Percentiles rank a stretch among this genome's conserved stretches.
phyloP scores from a whole-genome alignment of 2,888 invertebrate genomes.

The Drosophila anomalata region DNA sequence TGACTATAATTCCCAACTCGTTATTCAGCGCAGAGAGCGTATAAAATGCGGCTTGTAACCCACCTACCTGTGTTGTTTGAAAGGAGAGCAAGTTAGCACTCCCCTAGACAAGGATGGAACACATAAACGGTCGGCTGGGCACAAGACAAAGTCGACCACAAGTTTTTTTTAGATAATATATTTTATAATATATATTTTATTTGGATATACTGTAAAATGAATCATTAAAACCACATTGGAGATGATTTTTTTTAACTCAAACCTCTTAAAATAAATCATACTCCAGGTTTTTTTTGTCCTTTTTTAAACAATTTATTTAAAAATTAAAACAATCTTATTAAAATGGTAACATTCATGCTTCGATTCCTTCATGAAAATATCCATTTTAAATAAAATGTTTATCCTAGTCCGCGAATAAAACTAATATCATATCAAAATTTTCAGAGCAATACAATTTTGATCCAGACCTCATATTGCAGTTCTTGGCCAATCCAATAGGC shows the following conservation, averaged over 20 bases:
- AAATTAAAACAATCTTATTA: neutral
- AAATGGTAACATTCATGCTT: neutral
- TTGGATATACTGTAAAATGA: too few relatives aligned
- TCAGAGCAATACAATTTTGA: neutral
- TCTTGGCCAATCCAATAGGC: neutral
- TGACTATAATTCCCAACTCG: constrained; percentile 69
- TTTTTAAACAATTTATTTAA: neutral
- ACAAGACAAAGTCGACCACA: constrained; percentile 81
- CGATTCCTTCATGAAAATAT: neutral
- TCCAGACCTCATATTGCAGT: neutral
- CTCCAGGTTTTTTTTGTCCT: neutral
- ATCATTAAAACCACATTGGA: too few relatives aligned
- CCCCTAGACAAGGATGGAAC: constrained; percentile 98
- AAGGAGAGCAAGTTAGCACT: constrained; percentile 99
- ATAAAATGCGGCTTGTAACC: constrained; percentile 34
- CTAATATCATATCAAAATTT: neutral
- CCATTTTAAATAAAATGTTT: constrained; percentile 4
- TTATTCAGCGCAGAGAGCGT: constrained; percentile 37
- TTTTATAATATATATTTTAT: too few relatives aligned
- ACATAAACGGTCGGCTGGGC: constrained; percentile 85
- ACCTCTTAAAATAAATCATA: too few relatives aligned
- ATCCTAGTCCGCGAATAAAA: neutral
- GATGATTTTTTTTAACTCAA: too few relatives aligned
- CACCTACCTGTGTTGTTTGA: constrained; percentile 91
- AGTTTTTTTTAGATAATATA: constrained; percentile 58